Base-by-base conservation (phyloP, 2,797 vertebrate species). In the Alfaro cultratus region DNA sequence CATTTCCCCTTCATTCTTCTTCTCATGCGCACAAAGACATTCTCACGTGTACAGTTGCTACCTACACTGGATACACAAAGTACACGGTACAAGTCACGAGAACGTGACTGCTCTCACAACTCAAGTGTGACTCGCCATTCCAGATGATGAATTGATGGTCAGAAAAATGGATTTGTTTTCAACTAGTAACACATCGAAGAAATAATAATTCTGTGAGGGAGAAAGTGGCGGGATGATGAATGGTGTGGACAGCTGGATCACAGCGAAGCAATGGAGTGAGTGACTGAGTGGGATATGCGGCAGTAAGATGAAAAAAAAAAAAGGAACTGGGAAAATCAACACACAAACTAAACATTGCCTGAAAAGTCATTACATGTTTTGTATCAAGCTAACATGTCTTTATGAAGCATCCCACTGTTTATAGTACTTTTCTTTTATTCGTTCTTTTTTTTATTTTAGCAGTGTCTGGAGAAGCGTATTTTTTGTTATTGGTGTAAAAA, bases 141-240 rank as follows among this genome's bases (percentile, higher is more conserved):
- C 86, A 94, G 94, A 95, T 96, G 95, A 96, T 96, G 94, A 96
- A 96, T 95, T 94, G 95, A 95, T 88, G 93, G 95, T 93, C 94
- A 94, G 94, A 93, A 89, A 96, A 96, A 96, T 96, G 93, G 95
- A 96, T 96, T 96, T 96, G 95, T 96, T 96, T 96, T 95, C 93
- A 94, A 95, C 95, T 95, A 94, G 94, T 95, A 95, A 95, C 95
- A 95, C 94, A 95, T 96, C 94, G 95, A 95, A 95, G 95, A 95
- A 95, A 96, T 94, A 96, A 96, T 95, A 95, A 96, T 96, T 96
- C 93, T 94, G 93, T 91, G 91, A 77, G 88, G 91, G 89, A 91
- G 91, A 93, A 93, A 93, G 92, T 94, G 94, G 93, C 86, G 91
- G 93, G 86, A 94, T 96, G 95, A 96, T 96, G 95, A 95, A 96